phyloP scores from a whole-genome alignment of 2,113 vertebrate genomes.

The Sterrhoptilus dennistouni region DNA sequence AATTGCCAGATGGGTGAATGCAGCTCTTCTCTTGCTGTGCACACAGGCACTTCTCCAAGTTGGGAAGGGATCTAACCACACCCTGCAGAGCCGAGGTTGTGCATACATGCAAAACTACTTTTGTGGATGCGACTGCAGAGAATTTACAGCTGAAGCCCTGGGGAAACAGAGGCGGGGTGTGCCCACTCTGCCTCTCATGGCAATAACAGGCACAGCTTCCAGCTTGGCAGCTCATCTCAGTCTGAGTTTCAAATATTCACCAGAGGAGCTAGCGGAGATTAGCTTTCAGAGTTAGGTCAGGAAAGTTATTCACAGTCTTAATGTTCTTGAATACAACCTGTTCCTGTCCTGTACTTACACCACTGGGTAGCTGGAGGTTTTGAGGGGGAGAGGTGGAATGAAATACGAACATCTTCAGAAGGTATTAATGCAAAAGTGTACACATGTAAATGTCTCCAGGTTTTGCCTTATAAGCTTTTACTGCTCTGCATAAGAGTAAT shows the following conservation, averaged over 20 bases:
- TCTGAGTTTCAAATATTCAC: not conserved
- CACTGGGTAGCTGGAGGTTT: not conserved
- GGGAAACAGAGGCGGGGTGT: not conserved
- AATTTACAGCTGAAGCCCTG: not conserved
- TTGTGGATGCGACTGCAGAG: not conserved
- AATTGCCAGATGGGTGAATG: not conserved
- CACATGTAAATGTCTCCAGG: not conserved
- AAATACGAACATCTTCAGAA: not conserved
- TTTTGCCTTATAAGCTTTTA: not conserved
- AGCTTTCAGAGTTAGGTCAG: not conserved
- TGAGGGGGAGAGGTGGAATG: not conserved
- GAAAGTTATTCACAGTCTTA: not conserved
- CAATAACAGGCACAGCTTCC: slow-evolving; percentile 27
- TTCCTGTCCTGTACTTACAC: not conserved
- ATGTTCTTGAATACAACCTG: not conserved
- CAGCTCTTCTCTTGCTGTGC: not conserved
- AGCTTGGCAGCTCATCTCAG: not conserved
- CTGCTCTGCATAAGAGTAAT: not conserved
- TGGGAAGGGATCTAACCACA: not conserved
- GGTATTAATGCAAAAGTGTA: not conserved
- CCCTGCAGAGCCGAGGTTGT: not conserved
- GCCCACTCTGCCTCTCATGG: not conserved
- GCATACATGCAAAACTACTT: slow-evolving; percentile 1
- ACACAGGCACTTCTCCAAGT: not conserved
- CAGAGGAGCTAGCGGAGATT: not conserved